Conservation (phyloP, 1,140 invertebrate genomes). For the Drosophila pseudoananassae region DNA sequence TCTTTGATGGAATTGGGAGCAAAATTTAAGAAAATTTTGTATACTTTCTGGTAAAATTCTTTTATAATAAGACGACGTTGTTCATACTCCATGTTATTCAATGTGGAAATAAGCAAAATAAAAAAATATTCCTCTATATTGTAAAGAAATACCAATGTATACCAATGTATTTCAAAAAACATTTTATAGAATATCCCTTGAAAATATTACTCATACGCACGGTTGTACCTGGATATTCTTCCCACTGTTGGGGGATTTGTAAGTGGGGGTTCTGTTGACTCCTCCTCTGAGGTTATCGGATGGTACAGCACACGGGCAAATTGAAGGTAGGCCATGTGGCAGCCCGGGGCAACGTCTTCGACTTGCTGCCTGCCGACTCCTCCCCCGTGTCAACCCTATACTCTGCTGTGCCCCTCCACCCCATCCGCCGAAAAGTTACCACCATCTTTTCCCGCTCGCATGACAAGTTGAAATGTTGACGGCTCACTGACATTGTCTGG, state of each 20-base stretch:
- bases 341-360: conserved; percentile 57
- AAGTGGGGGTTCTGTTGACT: neutral
- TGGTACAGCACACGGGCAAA: conserved; percentile 64
- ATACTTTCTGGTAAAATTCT: too few species aligned
- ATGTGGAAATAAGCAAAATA: too few species aligned
- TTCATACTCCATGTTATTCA: neutral
- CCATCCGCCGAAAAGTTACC: neutral
- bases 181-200: too few species aligned
- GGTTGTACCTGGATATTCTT: neutral
- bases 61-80: too few species aligned
- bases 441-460: conserved; percentile 53
- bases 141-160: too few species aligned
- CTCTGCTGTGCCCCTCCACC: conserved; percentile 9
- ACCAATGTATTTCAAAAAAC: too few species aligned
- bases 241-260: neutral
- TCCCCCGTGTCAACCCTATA: conserved; percentile 1
- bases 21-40: too few species aligned
- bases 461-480: conserved; percentile 82
- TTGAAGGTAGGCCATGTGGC: conserved; percentile 71
- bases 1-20: too few species aligned
- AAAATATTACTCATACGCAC: neutral
- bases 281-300: conserved; percentile 50
- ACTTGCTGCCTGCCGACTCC: conserved; percentile 21
- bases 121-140: too few species aligned
- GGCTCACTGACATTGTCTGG: conserved; percentile 68